Evolutionary conservation across 2,113 vertebrate genomes (phyloP).

Genomic region (Plecturocebus donacophilus): DNA sequence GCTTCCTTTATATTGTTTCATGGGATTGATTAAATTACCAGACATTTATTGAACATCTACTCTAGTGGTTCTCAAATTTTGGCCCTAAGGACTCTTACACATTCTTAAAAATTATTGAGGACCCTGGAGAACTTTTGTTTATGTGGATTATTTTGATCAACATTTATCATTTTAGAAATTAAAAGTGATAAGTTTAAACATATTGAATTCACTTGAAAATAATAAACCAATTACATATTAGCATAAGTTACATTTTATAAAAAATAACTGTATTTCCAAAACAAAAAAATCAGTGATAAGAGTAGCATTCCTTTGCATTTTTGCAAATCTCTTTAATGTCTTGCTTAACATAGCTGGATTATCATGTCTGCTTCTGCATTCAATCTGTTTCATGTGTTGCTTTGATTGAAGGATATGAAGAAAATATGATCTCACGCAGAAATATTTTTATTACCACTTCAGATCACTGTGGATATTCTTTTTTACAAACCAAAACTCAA

Average conservation of each 20-base stretch:
- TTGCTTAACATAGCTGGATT: background rate
- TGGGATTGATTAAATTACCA: background rate
- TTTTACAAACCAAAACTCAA: conserved; percentile 42
- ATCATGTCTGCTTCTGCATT: background rate
- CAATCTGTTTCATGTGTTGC: background rate
- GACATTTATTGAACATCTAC: background rate
- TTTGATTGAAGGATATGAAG: background rate
- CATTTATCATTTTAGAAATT: background rate
- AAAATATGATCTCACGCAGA: background rate
- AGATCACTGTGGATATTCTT: background rate
- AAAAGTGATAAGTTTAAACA: background rate
- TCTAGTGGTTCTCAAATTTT: background rate
- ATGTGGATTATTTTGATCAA: background rate
- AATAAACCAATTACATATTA: background rate
- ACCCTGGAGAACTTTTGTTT: background rate
- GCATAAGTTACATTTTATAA: background rate
- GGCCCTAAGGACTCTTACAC: background rate
- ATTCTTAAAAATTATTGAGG: conserved; percentile 18
- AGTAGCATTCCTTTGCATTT: background rate
- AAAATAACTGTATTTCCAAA: background rate
- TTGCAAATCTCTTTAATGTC: conserved; percentile 10
- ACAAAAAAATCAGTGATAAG: background rate
- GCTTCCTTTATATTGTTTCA: background rate
- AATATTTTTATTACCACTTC: background rate
- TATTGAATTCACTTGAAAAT: conserved; percentile 14